Evolutionary conservation across 2,797 vertebrate genomes (phyloP), one percentile per base, ranked within the genome.

Genomic region (Labeo calbasu): DNA sequence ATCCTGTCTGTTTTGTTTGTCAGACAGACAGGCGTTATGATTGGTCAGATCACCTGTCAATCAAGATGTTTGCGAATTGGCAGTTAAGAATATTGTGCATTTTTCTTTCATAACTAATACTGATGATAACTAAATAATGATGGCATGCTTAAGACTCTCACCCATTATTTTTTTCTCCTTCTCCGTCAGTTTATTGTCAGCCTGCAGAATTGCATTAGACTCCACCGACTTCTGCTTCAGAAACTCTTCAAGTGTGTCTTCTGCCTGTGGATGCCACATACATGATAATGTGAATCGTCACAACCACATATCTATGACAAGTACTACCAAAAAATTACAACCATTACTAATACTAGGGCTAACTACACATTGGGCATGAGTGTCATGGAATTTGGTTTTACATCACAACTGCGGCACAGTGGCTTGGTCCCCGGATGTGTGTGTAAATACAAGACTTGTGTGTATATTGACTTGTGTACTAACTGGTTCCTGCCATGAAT

Each of bases 161-260:
- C 90, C 87, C 1, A 82, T 69, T 32, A 89, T 79, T n/a, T 84
- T 83, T 73, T 86, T 90, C 53, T 91, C 87, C 13, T 66, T 65
- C 61, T 90, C 89, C 4, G 61, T 85, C 36, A 90, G 77, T 46
- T 85, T 84, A 1, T 86, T 71, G 61, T 91, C 90, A 59, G 86
- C 86, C 63, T 89, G 88, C 15, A 90, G 75, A 79, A 91, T 84
- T 11, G 87, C 46, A 0, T 85, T 87, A 13, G 87, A 86, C 14
- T 90, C 89, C 3, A 61, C 32, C 51, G 11, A 76, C 82, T 85
- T 90, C 17, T 84, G 78, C 36, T 63, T 86, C 50, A 89, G 53
- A 77, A 90, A 91, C 53, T 25, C 14, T 14, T 87, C 83, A 57
- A 91, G 57, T 9, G 89, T 82, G 8, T 87, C 86, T 53, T 90